Evolutionary conservation across 2,113 vertebrate genomes (phyloP), one percentile per base, ranked within the genome.

Genomic region (Stegostoma tigrinum): DNA sequence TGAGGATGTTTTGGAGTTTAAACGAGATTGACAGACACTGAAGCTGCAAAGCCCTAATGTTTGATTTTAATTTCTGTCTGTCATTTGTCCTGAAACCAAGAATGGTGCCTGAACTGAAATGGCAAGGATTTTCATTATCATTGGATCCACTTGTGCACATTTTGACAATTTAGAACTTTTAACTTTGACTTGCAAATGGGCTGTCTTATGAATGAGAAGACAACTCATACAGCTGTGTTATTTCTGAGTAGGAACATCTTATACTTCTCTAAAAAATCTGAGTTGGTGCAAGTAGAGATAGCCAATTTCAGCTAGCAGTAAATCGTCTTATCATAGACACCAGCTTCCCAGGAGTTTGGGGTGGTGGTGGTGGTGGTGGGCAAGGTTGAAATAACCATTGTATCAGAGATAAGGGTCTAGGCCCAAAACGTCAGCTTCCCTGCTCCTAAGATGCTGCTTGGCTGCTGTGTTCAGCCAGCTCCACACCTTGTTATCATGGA

Each of bases 51-150:
- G 42, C 38, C 38, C 66, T 42, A 72, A 23, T 95, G 93, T 95
- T 95, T 95, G 93, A 95, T 95, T 95, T 95, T 95, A 48, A 95
- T 95, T 45, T 95, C 67, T 55, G 30, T 24, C 86, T 95, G 66
- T 95, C 67, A 70, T 27, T 70, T 72, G 67, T 24, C 64, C 93
- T 95, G 67, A 70, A 94, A 95, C n/a, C 64, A 70, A 15, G 67
- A 95, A 95, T 24, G 4, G 38, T 70, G 38, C 93, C 38, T 45
- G 67, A 68, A 70, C n/a, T 45, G 38, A 72, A 48, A 3, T 68
- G 67, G 66, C 93, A 72, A 52, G 68, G 94, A 48, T 12, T 67
- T 66, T 67, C 34, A 66, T 66, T 19, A 21, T 93, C 61, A 19
- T 61, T 21, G 5, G 5, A 7, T 19, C 61, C 61, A 38, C 64